Evolutionary conservation across 1,140 invertebrate genomes (phyloP).

Genomic region (Parapsyche elsis): DNA sequence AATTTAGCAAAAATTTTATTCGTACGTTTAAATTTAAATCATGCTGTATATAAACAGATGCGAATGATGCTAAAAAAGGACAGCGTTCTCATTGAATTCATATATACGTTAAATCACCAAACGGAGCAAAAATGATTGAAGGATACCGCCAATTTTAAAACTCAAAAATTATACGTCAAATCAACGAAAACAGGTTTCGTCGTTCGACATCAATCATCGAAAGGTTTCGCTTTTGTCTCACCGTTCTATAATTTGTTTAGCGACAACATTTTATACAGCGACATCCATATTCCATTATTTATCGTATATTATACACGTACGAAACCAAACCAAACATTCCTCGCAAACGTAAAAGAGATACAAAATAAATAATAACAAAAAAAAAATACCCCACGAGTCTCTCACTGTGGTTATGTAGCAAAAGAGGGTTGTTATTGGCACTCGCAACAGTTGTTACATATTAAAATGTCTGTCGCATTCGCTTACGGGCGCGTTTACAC

Average conservation of each 20-base stretch:
- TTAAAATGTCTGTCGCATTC: slow-evolving; percentile 24
- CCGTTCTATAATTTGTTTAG: not conserved
- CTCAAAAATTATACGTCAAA: not conserved
- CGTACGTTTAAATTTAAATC: no score
- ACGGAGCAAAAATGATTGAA: not conserved
- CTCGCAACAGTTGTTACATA: slow-evolving; percentile 26
- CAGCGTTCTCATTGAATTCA: no score
- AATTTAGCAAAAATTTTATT: no score
- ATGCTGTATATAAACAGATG: no score
- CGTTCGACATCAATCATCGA: not conserved
- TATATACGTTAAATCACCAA: no score
- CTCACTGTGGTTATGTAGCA: not conserved
- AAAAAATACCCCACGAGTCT: no score
- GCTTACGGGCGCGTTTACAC: slow-evolving; percentile 11
- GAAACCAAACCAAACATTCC: no score
- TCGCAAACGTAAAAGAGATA: no score
- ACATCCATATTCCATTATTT: no score
- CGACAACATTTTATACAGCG: not conserved
- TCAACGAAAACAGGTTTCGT: slow-evolving; percentile 8
- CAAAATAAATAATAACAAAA: no score
- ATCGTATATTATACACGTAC: no score
- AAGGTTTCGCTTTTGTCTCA: not conserved
- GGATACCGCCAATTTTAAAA: not conserved
- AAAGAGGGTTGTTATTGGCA: slow-evolving; percentile 13
- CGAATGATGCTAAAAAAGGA: no score